phyloP scores from a whole-genome alignment of 2,888 invertebrate genomes.

The Drosophila monieri region DNA sequence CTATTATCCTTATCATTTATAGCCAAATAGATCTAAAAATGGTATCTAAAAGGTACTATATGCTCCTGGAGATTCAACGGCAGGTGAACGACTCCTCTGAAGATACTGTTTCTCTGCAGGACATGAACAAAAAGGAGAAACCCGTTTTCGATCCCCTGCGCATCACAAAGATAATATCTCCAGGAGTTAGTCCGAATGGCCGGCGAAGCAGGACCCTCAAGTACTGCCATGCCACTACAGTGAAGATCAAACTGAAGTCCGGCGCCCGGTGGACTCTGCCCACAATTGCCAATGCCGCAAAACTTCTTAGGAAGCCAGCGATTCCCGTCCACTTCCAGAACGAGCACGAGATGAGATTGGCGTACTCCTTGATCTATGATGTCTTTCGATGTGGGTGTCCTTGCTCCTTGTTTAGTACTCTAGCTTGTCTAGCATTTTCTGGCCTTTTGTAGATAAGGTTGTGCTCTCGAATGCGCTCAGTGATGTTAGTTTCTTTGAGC shows the following conservation, averaged over 20 bases:
- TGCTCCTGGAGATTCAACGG: slow-evolving; percentile 85
- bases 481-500: slow-evolving; percentile 84
- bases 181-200: slow-evolving; percentile 72
- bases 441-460: slow-evolving; percentile 83
- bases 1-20: neutral
- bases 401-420: neutral
- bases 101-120: slow-evolving; percentile 71
- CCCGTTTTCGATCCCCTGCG: slow-evolving; percentile 76
- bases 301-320: slow-evolving; percentile 78
- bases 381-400: slow-evolving; percentile 85
- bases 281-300: slow-evolving; percentile 81
- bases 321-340: slow-evolving; percentile 78
- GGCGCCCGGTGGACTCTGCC: slow-evolving; percentile 76
- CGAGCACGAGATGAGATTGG: slow-evolving; percentile 86
- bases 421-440: neutral
- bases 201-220: slow-evolving; percentile 53
- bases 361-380: slow-evolving; percentile 86
- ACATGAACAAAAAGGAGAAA: slow-evolving; percentile 72
- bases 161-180: slow-evolving; percentile 67
- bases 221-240: slow-evolving; percentile 71
- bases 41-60: slow-evolving; percentile 82
- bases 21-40: neutral
- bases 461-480: slow-evolving; percentile 84
- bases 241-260: slow-evolving; percentile 64
- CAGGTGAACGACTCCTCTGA: slow-evolving; percentile 83